These are phyloP conservation scores for Paraescarpia echinospica DNA, from an alignment of 1,140 invertebrate species.

Conservation along the genomic window DNA sequence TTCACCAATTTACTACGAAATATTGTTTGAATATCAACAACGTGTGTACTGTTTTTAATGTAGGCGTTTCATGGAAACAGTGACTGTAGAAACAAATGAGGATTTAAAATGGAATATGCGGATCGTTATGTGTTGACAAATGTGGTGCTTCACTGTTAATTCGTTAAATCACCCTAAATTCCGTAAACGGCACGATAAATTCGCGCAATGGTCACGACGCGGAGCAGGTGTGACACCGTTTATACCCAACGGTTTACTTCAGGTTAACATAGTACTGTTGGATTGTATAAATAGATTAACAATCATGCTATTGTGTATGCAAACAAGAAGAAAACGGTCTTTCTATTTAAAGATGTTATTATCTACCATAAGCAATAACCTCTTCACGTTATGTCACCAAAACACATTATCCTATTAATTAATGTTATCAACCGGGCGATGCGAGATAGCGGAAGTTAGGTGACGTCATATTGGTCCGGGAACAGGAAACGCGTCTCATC, in stretches of 20 bases:
- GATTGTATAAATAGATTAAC: not conserved
- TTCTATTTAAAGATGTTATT: not conserved
- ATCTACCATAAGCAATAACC: too few relatives aligned
- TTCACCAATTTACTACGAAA: too few relatives aligned
- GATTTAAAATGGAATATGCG: too few relatives aligned
- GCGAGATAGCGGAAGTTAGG: not conserved
- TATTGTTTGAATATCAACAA: too few relatives aligned
- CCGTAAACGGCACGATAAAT: not conserved
- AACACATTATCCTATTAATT: not conserved
- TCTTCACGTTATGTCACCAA: not conserved
- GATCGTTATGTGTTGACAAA: too few relatives aligned
- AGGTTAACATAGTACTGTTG: not conserved
- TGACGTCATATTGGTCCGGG: not conserved
- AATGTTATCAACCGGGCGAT: not conserved
- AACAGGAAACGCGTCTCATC: too few relatives aligned
- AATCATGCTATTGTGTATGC: not conserved
- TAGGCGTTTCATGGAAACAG: too few relatives aligned
- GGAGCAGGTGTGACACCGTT: not conserved
- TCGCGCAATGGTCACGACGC: not conserved
- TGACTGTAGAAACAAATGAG: too few relatives aligned
- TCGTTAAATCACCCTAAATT: not conserved
- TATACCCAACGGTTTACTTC: not conserved
- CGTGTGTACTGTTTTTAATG: too few relatives aligned
- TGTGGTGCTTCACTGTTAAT: not conserved
- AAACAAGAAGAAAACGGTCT: not conserved